Evolutionary conservation across 2,888 invertebrate genomes (phyloP).

Genomic region (Leptura quadrifasciata): DNA sequence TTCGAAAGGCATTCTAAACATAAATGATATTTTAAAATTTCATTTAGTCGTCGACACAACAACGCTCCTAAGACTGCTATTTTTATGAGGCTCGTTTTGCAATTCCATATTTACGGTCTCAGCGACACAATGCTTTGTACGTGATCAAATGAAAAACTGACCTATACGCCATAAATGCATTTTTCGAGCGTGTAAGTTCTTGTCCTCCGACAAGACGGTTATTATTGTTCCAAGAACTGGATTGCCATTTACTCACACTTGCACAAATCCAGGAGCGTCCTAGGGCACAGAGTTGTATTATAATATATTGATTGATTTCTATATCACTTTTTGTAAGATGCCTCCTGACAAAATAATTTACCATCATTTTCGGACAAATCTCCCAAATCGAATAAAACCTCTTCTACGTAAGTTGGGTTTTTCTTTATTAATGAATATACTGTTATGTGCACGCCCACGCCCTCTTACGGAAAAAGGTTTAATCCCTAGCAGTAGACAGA

Average conservation of each 20-base stretch:
- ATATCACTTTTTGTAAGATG: no score
- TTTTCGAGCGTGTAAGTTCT: slow-evolving; percentile 35
- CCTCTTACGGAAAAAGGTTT: no score
- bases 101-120: slow-evolving; percentile 51
- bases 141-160: slow-evolving; percentile 58
- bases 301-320: no score
- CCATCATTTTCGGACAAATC: no score
- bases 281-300: neutral
- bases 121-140: slow-evolving; percentile 55
- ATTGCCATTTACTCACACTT: neutral
- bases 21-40: slow-evolving; percentile 38
- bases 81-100: slow-evolving; percentile 46
- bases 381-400: no score
- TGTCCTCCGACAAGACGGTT: slow-evolving; percentile 17
- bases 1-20: slow-evolving; percentile 37
- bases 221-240: slow-evolving; percentile 37
- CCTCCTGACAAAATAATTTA: no score
- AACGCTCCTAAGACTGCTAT: slow-evolving; percentile 28
- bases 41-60: slow-evolving; percentile 35
- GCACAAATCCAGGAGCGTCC: neutral
- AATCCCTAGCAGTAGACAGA: no score
- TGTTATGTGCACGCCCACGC: no score
- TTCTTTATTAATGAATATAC: no score
- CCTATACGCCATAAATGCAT: slow-evolving; percentile 51
- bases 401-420: no score